Percentiles rank a stretch among this genome's conserved stretches.
Evolutionary conservation across 2,797 vertebrate species (phyloP).

Genomic region (Balearica regulorum): DNA sequence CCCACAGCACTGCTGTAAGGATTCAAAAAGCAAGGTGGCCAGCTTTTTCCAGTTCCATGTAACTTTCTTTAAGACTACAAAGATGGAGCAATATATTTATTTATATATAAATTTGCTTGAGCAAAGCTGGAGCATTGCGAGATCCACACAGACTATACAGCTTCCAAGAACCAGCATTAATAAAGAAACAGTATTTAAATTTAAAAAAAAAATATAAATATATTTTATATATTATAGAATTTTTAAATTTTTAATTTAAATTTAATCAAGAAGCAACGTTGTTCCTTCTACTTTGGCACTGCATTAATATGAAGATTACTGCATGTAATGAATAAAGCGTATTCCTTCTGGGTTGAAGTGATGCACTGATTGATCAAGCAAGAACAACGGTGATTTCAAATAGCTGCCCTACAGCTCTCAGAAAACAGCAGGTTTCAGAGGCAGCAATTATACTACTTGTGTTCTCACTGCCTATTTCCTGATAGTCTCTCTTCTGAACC

Average conservation of each 20-base stretch:
- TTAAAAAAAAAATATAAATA: too few species aligned
- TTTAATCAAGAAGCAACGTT: background rate
- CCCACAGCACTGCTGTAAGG: background rate
- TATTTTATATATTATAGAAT: too few species aligned
- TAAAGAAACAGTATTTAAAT: background rate
- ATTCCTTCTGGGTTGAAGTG: background rate
- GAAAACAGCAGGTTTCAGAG: background rate
- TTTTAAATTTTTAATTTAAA: too few species aligned
- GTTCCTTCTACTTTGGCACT: background rate
- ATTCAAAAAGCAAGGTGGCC: background rate
- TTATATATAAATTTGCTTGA: too few species aligned
- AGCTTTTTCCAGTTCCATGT: background rate
- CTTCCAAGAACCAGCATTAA: background rate
- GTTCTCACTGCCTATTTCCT: background rate
- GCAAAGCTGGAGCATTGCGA: background rate
- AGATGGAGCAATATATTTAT: background rate
- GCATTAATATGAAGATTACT: background rate
- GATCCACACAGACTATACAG: background rate
- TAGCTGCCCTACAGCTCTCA: background rate
- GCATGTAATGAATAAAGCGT: background rate
- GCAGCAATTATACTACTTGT: background rate
- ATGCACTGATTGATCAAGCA: background rate
- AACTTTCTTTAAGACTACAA: background rate
- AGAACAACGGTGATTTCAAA: background rate
- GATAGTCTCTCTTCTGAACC: background rate